phyloP scores from a whole-genome alignment of 2,888 invertebrate genomes.

The Diploptera punctata region DNA sequence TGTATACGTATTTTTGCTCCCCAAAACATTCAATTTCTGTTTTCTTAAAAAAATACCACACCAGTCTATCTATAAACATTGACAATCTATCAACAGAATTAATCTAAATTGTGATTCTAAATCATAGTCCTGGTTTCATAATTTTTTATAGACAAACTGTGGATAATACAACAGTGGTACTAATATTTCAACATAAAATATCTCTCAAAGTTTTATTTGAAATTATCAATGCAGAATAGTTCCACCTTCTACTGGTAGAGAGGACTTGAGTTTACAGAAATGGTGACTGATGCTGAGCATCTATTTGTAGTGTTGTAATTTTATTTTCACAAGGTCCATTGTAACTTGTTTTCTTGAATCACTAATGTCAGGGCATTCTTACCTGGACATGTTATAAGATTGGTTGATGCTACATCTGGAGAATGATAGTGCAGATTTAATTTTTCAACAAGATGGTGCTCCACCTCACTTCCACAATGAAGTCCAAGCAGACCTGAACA shows the following conservation, averaged over 20 bases:
- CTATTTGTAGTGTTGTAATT: neutral
- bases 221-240: neutral
- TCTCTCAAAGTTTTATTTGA: neutral
- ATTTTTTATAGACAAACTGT: neutral
- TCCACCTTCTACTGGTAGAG: neutral
- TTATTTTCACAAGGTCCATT: neutral
- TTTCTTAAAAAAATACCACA: conserved; percentile 27
- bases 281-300: too few species aligned
- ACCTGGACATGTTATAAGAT: too few species aligned
- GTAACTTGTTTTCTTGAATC: too few species aligned
- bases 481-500: neutral
- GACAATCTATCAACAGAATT: conserved; percentile 24
- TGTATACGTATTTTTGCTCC: conserved; percentile 31
- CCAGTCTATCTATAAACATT: conserved; percentile 25
- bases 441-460: too few species aligned
- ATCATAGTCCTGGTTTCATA: neutral
- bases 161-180: too few species aligned
- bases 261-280: neutral
- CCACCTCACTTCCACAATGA: neutral
- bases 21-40: conserved; percentile 25
- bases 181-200: neutral
- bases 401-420: too few species aligned
- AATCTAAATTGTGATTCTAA: conserved; percentile 5
- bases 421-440: too few species aligned
- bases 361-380: too few species aligned